phyloP scores from a whole-genome alignment of 2,888 invertebrate genomes.

The Orchesellides sinensis region DNA sequence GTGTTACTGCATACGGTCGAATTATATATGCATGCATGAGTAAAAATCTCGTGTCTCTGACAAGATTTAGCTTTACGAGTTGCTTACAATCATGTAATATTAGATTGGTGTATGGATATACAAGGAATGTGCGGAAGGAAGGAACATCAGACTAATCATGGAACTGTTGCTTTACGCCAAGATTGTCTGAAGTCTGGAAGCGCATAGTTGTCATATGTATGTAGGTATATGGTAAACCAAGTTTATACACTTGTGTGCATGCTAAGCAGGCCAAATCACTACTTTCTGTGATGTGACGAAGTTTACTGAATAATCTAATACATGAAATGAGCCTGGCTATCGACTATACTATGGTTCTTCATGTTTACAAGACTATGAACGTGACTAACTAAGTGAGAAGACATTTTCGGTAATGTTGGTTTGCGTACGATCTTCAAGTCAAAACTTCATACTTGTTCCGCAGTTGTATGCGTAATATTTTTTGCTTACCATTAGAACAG shows the following conservation, averaged over 20 bases:
- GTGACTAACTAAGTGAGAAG: slow-evolving; percentile 38
- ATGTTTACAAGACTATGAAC: slow-evolving; percentile 20
- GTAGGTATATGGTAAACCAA: neutral
- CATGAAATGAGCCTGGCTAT: slow-evolving; percentile 26
- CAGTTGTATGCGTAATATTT: too few species aligned
- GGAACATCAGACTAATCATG: too few species aligned
- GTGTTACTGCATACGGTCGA: slow-evolving; percentile 12
- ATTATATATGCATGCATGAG: slow-evolving; percentile 32
- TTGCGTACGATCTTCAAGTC: neutral
- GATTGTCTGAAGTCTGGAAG: too few species aligned
- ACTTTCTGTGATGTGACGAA: slow-evolving; percentile 34
- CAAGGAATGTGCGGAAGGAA: too few species aligned
- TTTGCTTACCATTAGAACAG: slow-evolving; percentile 13
- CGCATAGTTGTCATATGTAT: too few species aligned
- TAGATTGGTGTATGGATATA: slow-evolving; percentile 18
- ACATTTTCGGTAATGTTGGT: slow-evolving; percentile 38
- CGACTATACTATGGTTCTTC: neutral
- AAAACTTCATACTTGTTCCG: slow-evolving; percentile 38
- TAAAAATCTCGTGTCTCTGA: slow-evolving; percentile 24
- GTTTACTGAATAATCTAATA: slow-evolving; percentile 30
- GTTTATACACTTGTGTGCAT: slow-evolving; percentile 16
- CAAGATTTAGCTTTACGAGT: neutral
- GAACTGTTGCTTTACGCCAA: too few species aligned
- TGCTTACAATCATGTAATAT: slow-evolving; percentile 14
- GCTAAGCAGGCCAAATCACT: slow-evolving; percentile 28